These are phyloP conservation scores for Dorcus parallelipipedus DNA, from an alignment of 2,888 invertebrate genomes.

Conservation along the genomic window DNA sequence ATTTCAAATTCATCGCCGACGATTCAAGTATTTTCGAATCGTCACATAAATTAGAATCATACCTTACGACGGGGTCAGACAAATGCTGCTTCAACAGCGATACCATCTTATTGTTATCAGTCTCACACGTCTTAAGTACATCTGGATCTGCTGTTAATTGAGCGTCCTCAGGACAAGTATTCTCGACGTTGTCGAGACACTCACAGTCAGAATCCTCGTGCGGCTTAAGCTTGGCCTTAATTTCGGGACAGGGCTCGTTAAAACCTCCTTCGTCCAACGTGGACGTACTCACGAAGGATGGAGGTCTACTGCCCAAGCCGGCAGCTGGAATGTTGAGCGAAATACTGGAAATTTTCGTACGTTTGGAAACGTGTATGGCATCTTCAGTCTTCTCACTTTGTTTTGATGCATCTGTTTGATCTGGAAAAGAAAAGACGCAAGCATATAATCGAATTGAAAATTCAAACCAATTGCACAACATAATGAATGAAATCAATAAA, in stretches of 20 bases:
- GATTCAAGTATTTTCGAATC: constrained; percentile 20
- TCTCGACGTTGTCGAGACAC: constrained; percentile 12
- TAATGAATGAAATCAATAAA: too few relatives aligned
- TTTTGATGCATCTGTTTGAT: constrained; percentile 33
- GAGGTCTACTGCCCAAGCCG: constrained; percentile 59
- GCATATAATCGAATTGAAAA: neutral
- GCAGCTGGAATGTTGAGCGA: constrained; percentile 63
- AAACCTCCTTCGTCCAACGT: constrained; percentile 64
- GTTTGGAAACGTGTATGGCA: constrained; percentile 45
- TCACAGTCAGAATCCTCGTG: constrained; percentile 39
- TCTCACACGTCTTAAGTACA: constrained; percentile 13
- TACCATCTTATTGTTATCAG: constrained; percentile 4
- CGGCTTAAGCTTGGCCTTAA: constrained; percentile 55
- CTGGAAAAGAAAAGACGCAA: constrained; percentile 24
- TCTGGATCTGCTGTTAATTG: constrained; percentile 9
- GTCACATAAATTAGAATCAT: too few relatives aligned
- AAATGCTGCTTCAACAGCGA: constrained; percentile 7
- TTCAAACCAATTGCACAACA: neutral
- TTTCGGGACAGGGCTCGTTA: constrained; percentile 69
- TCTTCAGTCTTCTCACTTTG: constrained; percentile 40
- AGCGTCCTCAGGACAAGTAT: constrained; percentile 10
- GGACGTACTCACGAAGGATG: constrained; percentile 65
- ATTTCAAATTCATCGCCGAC: constrained; percentile 14
- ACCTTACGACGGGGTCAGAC: neutral
- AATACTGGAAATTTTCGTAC: constrained; percentile 58